phyloP scores from a whole-genome alignment of 2,113 vertebrate species.

The Microcebus ravelobensis region DNA sequence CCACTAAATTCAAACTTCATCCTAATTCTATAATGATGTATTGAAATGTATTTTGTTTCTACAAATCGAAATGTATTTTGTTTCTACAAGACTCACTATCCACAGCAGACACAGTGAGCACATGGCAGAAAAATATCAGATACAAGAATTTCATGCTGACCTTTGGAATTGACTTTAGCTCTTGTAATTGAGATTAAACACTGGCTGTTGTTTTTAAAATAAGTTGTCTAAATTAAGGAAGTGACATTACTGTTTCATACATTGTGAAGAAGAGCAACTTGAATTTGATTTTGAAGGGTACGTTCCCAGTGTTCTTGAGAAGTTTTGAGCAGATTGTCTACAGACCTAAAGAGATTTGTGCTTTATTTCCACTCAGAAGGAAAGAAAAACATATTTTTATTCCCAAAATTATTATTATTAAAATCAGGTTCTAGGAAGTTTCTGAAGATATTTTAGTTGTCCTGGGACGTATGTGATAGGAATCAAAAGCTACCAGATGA shows the following conservation, averaged over 20 bases:
- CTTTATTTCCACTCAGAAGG: constrained; percentile 17
- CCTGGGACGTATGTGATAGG: not conserved
- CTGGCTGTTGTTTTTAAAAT: not conserved
- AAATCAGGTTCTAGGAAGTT: not conserved
- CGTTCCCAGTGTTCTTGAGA: not conserved
- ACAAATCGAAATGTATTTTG: not conserved
- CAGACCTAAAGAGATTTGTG: not conserved
- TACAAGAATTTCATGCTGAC: not conserved
- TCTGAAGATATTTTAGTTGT: not conserved
- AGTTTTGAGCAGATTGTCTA: not conserved
- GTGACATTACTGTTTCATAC: not conserved
- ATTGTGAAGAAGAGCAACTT: not conserved
- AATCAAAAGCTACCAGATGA: not conserved
- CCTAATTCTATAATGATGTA: not conserved
- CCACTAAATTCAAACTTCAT: not conserved
- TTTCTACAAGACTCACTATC: not conserved
- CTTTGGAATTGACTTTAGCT: not conserved
- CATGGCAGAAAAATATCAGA: not conserved
- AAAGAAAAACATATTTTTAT: not conserved
- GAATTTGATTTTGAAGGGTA: not conserved
- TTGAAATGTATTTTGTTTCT: not conserved
- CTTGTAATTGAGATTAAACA: not conserved
- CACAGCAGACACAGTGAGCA: not conserved
- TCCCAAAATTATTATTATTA: constrained; percentile 3
- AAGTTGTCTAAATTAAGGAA: not conserved